Percentiles rank a stretch among this genome's conserved stretches.
Conservation (phyloP, 1,140 invertebrate species). For the Linepithema humile region DNA sequence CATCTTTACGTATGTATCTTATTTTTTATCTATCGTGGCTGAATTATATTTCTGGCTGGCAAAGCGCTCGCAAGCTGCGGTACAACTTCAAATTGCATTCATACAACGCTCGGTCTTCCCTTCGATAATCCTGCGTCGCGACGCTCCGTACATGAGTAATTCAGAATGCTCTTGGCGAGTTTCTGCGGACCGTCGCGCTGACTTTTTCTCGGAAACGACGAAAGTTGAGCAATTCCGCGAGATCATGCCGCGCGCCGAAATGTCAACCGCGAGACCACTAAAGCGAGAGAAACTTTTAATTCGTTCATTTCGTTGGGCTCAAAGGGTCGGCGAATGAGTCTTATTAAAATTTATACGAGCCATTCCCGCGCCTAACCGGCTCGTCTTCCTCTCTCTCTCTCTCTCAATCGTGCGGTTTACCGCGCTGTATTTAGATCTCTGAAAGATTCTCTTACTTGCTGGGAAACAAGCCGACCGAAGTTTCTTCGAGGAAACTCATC, state of each 20-base stretch:
- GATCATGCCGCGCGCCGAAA: constrained; percentile 74
- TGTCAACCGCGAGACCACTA: constrained; percentile 82
- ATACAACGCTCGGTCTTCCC: background rate
- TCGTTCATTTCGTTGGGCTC: constrained; percentile 80
- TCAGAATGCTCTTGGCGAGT: constrained; percentile 61
- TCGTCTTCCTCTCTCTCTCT: background rate
- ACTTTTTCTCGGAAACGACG: constrained; percentile 72
- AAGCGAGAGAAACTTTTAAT: constrained; percentile 82
- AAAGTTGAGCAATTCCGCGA: constrained; percentile 78
- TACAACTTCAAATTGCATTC: background rate
- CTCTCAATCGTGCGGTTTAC: constrained; percentile 1
- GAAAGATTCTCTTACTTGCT: constrained; percentile 20
- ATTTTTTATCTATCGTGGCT: background rate
- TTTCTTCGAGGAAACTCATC: background rate
- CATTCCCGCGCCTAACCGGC: constrained; percentile 27
- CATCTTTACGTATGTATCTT: background rate
- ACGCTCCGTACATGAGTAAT: constrained; percentile 63
- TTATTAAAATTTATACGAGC: constrained; percentile 82
- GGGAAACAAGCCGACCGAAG: background rate
- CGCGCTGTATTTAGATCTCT: constrained; percentile 13
- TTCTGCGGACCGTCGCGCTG: constrained; percentile 20
- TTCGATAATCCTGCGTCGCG: background rate
- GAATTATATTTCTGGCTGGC: background rate
- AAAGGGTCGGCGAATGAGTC: constrained; percentile 79
- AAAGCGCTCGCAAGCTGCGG: background rate